Base-by-base conservation (phyloP, 2,888 invertebrate species). In the Drosophila tripunctata region DNA sequence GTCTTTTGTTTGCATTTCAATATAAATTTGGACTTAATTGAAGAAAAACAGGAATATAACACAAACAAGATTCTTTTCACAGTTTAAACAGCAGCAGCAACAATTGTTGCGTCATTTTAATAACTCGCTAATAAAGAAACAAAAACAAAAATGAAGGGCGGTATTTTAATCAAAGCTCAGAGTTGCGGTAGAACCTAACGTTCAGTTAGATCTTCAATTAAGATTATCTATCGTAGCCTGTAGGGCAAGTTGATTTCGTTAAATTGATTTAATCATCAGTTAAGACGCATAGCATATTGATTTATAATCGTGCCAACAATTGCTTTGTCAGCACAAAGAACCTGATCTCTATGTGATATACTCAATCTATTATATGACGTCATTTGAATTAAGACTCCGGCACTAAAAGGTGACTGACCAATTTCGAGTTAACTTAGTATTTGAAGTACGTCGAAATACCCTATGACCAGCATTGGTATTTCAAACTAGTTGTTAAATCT, bases 1-100 rank as follows among this genome's bases (percentile, higher is more conserved):
- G 78, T 87, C 78, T 70, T 87, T 79, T 62, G 81, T 81, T 75
- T 66, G 51, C 33, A 22, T 43, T 17, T 27, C 47, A 41, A 57
- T 27, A 64, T 17, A 43, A 45, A 44, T 27, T 43, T 51, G 15
- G 38, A 4, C 15, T 47, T 38, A 60, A 10, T 8, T 22, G 24
- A 36, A 17, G 17, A 10, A 51, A 48, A 30, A 21, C 45, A 22
- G 24, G 7, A 36, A 50, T 24, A 52, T 36, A 14, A 50, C 17
- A 52, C 27, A 14, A 58, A 17, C 45, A 17, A 27, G 48, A 15
- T 54, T 31, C 12, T 55, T 31, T 5, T 14, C 10, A 27, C 24
- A 12, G 15, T 10, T 33, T 52, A 6, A 24, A 51, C n/a, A n/a
- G n/a, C n/a, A n/a, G 35, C 27, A 14, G 12, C 15, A 15, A 30